Conservation (phyloP, 1,140 invertebrate species). For the Brachystomella parvula region DNA sequence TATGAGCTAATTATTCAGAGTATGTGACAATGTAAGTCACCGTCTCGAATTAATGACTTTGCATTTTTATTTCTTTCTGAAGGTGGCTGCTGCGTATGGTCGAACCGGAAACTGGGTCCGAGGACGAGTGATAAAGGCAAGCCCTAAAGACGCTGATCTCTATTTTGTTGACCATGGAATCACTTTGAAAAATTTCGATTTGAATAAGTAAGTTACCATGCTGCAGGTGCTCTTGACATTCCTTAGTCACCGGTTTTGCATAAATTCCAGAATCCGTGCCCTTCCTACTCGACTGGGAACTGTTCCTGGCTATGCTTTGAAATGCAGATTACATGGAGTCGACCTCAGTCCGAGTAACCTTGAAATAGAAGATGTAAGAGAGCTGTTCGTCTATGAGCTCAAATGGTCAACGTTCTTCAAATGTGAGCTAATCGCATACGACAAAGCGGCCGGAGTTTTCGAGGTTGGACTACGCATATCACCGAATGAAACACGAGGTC, state of each 20-base stretch:
- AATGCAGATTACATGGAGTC: neutral
- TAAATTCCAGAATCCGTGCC: neutral
- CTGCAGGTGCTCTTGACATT: neutral
- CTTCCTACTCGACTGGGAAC: neutral
- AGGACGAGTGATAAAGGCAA: neutral
- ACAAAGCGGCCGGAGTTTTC: no score
- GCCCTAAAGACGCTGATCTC: neutral
- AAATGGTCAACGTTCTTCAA: no score
- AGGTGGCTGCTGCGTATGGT: neutral
- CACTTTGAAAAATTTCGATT: neutral
- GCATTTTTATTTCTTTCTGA: no score
- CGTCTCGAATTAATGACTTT: neutral
- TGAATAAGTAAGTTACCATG: neutral
- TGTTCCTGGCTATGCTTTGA: neutral
- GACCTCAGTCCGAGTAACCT: no score
- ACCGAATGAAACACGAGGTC: no score
- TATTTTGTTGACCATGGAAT: slow-evolving; percentile 1
- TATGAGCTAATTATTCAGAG: neutral
- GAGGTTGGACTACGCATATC: no score
- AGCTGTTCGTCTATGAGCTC: no score
- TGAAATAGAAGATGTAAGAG: no score
- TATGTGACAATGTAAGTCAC: neutral
- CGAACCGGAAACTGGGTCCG: neutral
- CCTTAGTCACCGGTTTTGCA: neutral
- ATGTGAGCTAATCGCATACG: neutral